phyloP scores from a whole-genome alignment of 2,888 invertebrate genomes.

The Eumerus sabulonum region DNA sequence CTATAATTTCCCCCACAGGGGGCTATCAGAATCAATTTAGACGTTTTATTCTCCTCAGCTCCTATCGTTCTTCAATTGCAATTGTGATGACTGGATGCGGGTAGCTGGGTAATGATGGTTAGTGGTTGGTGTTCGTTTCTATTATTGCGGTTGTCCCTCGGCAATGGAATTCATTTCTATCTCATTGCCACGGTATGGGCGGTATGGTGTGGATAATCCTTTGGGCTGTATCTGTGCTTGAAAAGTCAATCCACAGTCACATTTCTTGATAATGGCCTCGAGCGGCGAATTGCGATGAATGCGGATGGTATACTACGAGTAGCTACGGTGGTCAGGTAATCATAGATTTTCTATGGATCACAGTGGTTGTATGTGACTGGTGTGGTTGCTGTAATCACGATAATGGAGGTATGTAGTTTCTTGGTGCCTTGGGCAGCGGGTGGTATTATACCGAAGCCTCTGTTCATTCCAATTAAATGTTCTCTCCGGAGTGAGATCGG shows the following conservation, averaged over 20 bases:
- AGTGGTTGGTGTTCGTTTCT: too few species aligned
- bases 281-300: conserved; percentile 17
- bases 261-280: conserved; percentile 61
- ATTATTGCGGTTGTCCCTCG: too few species aligned
- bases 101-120: too few species aligned
- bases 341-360: conserved; percentile 65
- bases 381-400: conserved; percentile 32
- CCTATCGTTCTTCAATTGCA: too few species aligned
- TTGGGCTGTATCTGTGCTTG: conserved; percentile 55
- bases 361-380: conserved; percentile 28
- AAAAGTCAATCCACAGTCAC: conserved; percentile 62
- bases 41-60: too few species aligned
- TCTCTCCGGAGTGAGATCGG: neutral
- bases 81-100: too few species aligned
- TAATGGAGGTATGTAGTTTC: conserved; percentile 20
- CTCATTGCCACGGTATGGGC: conserved; percentile 8
- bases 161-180: conserved; percentile 39
- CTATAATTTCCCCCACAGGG: conserved; percentile 36
- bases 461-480: too few species aligned
- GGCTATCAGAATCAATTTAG: too few species aligned
- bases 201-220: conserved; percentile 55
- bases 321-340: conserved; percentile 32
- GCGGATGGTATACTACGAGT: conserved; percentile 10
- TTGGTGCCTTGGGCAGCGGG: too few species aligned
- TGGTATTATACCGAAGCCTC: too few species aligned